phyloP scores from a whole-genome alignment of 2,113 vertebrate species.

The Meles meles region DNA sequence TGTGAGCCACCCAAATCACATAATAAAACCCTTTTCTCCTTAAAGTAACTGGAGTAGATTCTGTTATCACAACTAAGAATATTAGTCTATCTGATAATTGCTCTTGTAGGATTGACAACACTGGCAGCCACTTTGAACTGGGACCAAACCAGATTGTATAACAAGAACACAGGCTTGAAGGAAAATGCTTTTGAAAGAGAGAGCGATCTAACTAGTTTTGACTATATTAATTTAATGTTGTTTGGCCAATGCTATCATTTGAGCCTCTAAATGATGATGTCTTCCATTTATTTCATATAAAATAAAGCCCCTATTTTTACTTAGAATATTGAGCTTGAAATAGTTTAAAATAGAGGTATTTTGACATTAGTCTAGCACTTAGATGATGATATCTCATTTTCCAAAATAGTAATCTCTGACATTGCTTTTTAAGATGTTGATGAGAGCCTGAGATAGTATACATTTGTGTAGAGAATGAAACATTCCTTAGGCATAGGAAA shows the following conservation, averaged over 20 bases:
- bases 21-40: neutral
- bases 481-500: neutral
- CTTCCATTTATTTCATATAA: neutral
- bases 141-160: neutral
- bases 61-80: neutral
- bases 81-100: neutral
- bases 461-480: conserved; percentile 6
- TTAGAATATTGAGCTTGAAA: neutral
- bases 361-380: neutral
- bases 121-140: neutral
- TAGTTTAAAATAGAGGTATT: neutral
- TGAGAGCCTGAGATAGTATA: neutral
- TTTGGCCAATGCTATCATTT: neutral
- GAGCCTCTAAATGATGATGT: neutral
- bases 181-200: neutral
- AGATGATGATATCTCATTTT: neutral
- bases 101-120: neutral
- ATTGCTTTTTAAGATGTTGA: neutral
- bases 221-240: neutral
- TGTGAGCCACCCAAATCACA: neutral
- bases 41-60: neutral
- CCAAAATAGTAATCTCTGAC: neutral
- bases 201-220: neutral
- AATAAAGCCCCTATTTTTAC: neutral
- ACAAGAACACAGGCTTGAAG: neutral